Conservation (phyloP, 2,113 vertebrate species). For the Gallinago media region DNA sequence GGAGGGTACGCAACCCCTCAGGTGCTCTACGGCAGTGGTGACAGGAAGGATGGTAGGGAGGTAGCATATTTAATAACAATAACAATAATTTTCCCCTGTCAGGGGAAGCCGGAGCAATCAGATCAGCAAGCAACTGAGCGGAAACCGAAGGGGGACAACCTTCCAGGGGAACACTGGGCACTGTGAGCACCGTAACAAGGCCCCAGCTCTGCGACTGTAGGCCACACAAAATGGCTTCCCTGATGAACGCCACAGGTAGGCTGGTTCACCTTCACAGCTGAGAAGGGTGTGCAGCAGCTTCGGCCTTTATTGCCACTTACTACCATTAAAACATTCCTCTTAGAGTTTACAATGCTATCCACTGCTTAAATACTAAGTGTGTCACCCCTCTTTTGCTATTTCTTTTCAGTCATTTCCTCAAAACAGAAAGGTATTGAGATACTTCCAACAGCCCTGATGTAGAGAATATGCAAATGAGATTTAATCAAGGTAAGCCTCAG, state of each 20-base stretch:
- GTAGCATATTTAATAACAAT: neutral
- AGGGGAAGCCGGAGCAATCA: neutral
- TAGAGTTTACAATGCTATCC: neutral
- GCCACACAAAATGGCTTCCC: neutral
- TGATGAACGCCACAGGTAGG: rapidly evolving
- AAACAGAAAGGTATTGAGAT: neutral
- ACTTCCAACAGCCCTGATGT: neutral
- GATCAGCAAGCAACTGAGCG: neutral
- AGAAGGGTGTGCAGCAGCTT: neutral
- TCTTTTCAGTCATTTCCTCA: neutral
- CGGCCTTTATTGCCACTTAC: neutral
- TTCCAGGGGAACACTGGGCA: rapidly evolving
- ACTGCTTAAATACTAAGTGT: neutral
- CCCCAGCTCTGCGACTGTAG: rapidly evolving
- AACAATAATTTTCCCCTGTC: neutral
- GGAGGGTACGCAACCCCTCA: rapidly evolving
- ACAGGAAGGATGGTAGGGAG: neutral
- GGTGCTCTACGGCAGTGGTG: rapidly evolving
- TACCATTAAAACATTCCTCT: neutral
- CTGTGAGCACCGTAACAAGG: rapidly evolving
- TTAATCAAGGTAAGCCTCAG: neutral
- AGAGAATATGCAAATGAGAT: neutral
- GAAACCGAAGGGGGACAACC: neutral
- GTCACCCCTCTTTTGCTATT: neutral
- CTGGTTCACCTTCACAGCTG: neutral